Base-by-base conservation (phyloP, 1,140 invertebrate genomes). In the Acromyrmex charruanus region DNA sequence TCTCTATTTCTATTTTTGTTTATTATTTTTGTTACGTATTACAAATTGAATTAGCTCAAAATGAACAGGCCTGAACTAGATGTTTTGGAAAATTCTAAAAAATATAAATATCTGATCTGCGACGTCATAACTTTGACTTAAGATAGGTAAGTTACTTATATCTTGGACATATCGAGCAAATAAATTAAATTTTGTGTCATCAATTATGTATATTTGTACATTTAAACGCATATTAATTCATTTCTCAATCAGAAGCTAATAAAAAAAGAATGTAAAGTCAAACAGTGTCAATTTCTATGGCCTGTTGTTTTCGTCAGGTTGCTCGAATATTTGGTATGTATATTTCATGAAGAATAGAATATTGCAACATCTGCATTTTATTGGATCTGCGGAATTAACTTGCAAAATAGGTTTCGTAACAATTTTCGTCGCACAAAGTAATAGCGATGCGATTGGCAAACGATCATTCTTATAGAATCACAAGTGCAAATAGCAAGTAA, bases 321-420 rank as follows among this genome's bases (percentile, higher is more conserved):
- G 6, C n/a, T 31, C 14, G 18, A 49, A 72, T 51, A 39, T 86
- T 79, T 85, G 72, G 84, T 28, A 88, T 88, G 88, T 68, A 85
- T 79, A 86, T 89, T 86, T 71, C 58, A 55, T 21, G 39, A 10
- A 39, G 25, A 55, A 28, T 44, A 12, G 49, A 21, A 18, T 58
- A 79, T 72, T 44, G 66, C 87, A 12, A 6, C 51, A 89, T 89
- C 58, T 89, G 82, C 82, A 89, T 89, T 89, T 89, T 86, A 89
- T 85, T 84, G 58, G 77, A 9, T 68, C 31, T 51, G n/a, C 4
- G 21, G 25, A 61, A 82, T 82, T 59, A 82, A 74, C 80, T 82
- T 82, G 68, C 68, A 74, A 74, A 74, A 28, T 35, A 49, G 55
- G 16, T 18, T 61, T 61, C 39, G 55, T 25, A 49, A 39, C 25